These are phyloP conservation scores for Ictalurus punctatus DNA, from an alignment of 2,113 vertebrate genomes.

Conservation along the genomic window DNA sequence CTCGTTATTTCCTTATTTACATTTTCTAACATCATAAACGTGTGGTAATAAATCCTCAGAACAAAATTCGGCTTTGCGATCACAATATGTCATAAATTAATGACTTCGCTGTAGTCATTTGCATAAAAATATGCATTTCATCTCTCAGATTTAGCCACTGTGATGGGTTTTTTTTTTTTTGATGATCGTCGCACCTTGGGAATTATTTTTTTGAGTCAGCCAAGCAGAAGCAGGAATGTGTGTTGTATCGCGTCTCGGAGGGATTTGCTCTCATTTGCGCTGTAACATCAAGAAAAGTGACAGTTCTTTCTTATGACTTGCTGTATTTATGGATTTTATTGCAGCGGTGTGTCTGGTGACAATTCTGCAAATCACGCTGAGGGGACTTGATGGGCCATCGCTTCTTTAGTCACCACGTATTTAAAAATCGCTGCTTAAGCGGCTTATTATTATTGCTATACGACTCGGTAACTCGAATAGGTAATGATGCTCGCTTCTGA, in stretches of 20 bases:
- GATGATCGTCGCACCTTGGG: neutral
- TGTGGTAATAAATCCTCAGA: neutral
- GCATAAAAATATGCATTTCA: neutral
- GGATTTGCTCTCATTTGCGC: neutral
- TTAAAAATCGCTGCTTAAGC: conserved; percentile 12
- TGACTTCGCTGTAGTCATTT: neutral
- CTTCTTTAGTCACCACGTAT: conserved; percentile 10
- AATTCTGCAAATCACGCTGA: neutral
- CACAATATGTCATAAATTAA: neutral
- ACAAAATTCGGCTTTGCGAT: neutral
- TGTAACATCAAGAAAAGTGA: conserved; percentile 13
- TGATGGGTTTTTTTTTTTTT: neutral
- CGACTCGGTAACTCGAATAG: neutral
- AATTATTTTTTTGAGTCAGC: neutral
- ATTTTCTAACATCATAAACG: neutral
- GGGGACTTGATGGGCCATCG: neutral
- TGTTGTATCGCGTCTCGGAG: neutral
- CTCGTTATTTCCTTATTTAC: neutral
- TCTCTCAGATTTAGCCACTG: neutral
- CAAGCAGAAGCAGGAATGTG: neutral
- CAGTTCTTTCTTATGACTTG: conserved; percentile 26
- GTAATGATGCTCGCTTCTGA: neutral
- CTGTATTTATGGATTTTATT: conserved; percentile 19
- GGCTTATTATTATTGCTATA: neutral
- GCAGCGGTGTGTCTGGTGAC: neutral